A percentile compares a stretch with the other conserved stretches of the same genome.
phyloP scores from a whole-genome alignment of 2,113 vertebrate genomes.

The Leptocoma aspasia region DNA sequence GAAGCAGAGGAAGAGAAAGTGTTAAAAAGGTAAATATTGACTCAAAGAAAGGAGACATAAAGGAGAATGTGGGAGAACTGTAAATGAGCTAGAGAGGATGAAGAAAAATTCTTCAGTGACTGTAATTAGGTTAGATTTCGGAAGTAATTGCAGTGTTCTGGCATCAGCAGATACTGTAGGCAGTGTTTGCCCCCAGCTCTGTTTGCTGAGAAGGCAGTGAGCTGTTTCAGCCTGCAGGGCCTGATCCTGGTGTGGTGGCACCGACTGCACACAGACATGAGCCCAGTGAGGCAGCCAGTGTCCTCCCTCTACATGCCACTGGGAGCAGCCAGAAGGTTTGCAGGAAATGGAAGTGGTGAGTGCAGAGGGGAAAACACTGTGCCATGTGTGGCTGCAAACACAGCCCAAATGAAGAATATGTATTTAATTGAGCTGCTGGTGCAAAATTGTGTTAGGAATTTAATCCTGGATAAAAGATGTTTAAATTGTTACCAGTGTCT shows the following conservation, averaged over 20 bases:
- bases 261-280: not conserved
- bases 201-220: not conserved
- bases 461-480: not conserved
- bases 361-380: not conserved
- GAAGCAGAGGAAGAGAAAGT: not conserved
- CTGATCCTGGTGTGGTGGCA: not conserved
- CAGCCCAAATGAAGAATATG: not conserved
- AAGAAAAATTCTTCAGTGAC: slow-evolving; percentile 41
- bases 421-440: not conserved
- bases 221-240: not conserved
- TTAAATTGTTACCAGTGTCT: not conserved
- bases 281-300: not conserved
- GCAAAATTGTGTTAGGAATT: not conserved
- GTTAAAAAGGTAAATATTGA: slow-evolving; percentile 55
- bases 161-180: not conserved
- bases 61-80: slow-evolving; percentile 46
- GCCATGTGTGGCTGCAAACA: not conserved
- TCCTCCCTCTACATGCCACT: not conserved
- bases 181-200: slow-evolving; percentile 12
- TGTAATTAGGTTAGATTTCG: slow-evolving; percentile 59
- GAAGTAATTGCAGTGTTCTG: slow-evolving; percentile 32
- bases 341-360: not conserved
- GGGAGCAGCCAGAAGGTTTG: not conserved
- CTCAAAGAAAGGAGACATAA: slow-evolving; percentile 21
- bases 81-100: slow-evolving; percentile 50